A percentile compares a stretch with the other conserved stretches of the same genome.
phyloP scores from a whole-genome alignment of 2,888 invertebrate species.

The Pasiphila rectangulata region DNA sequence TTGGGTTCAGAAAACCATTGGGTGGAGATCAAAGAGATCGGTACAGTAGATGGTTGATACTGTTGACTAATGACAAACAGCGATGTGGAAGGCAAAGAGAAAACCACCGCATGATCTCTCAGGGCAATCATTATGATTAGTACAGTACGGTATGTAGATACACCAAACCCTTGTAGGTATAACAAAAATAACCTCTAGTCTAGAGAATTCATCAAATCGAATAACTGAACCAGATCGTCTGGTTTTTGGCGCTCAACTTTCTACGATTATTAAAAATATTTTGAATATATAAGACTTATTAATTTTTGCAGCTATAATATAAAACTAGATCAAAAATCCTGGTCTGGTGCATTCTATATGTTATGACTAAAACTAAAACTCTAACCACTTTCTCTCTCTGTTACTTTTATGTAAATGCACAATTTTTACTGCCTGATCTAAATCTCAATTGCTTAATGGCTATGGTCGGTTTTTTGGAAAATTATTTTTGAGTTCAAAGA shows the following conservation, averaged over 20 bases:
- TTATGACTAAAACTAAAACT: constrained; percentile 25
- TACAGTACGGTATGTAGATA: too few species aligned
- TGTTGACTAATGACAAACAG: too few species aligned
- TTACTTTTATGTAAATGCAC: constrained; percentile 29
- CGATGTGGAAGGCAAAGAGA: too few species aligned
- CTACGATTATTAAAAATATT: constrained; percentile 11
- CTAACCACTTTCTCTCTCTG: constrained; percentile 36
- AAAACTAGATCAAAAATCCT: constrained; percentile 1
- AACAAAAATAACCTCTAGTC: too few species aligned
- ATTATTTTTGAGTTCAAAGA: too few species aligned
- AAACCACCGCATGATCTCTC: too few species aligned
- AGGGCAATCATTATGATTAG: too few species aligned
- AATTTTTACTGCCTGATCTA: constrained; percentile 26
- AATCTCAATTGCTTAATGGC: constrained; percentile 16
- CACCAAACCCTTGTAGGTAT: too few species aligned
- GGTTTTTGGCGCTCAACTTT: constrained; percentile 13
- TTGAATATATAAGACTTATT: background rate
- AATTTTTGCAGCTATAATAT: background rate
- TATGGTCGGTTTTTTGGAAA: too few species aligned
- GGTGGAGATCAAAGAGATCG: too few species aligned
- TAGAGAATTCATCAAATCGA: background rate
- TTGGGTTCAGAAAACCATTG: too few species aligned
- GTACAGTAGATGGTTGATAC: too few species aligned
- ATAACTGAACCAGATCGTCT: constrained; percentile 2
- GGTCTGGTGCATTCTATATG: background rate